Conservation (phyloP, 2,797 vertebrate species). For the Taenioides sp. region DNA sequence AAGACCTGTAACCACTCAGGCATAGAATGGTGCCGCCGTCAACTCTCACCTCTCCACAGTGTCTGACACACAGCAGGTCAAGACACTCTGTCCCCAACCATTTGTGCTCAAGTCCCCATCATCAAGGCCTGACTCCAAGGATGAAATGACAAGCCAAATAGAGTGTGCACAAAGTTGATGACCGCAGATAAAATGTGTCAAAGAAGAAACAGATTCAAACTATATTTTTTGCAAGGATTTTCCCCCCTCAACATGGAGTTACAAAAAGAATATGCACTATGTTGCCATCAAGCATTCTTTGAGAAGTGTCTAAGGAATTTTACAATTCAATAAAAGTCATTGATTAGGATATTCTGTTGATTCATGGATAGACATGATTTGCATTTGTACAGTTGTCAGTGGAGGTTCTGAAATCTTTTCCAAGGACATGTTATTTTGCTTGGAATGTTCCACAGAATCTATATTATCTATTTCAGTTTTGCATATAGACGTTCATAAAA, state of each 20-base stretch:
- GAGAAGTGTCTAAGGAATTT: background rate
- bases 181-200: conserved; percentile 40
- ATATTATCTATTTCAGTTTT: too few species aligned
- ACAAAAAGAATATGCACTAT: background rate
- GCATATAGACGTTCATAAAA: too few species aligned
- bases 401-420: too few species aligned
- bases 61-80: conserved; percentile 55
- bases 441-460: too few species aligned
- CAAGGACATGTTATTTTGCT: too few species aligned
- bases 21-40: conserved; percentile 49
- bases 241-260: conserved; percentile 17
- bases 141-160: conserved; percentile 47
- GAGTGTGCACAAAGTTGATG: conserved; percentile 38
- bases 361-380: background rate
- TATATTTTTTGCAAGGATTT: conserved; percentile 19
- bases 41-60: conserved; percentile 54
- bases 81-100: conserved; percentile 39
- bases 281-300: background rate
- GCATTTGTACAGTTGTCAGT: background rate
- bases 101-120: conserved; percentile 41
- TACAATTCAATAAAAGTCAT: background rate
- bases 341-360: too few species aligned
- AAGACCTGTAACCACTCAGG: conserved; percentile 45
- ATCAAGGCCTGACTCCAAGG: conserved; percentile 27
- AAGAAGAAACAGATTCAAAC: conserved; percentile 44